Evolutionary conservation across 2,113 vertebrate genomes (phyloP).

Genomic region (Coptodon rendalli): DNA sequence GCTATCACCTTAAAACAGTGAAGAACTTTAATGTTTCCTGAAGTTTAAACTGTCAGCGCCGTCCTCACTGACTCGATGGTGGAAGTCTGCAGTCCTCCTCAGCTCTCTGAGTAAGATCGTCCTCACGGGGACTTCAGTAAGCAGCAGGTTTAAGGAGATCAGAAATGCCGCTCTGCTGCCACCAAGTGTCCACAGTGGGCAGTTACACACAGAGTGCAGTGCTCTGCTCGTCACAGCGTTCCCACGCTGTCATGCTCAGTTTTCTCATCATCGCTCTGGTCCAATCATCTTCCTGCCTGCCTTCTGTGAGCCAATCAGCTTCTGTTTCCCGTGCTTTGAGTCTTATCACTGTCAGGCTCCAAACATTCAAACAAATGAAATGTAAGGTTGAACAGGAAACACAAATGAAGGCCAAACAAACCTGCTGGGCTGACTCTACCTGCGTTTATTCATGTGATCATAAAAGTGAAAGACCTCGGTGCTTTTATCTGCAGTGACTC

Average conservation of each 20-base stretch:
- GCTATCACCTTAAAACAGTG: not conserved
- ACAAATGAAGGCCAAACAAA: not conserved
- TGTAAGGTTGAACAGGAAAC: not conserved
- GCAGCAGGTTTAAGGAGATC: not conserved
- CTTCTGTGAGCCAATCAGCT: not conserved
- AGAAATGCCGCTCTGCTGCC: not conserved
- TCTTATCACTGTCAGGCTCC: not conserved
- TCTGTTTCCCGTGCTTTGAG: not conserved
- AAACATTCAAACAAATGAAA: not conserved
- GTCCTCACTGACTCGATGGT: not conserved
- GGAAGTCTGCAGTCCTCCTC: rapidly evolving
- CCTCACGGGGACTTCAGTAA: not conserved
- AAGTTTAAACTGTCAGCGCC: rapidly evolving
- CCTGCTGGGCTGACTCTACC: not conserved
- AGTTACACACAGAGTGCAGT: not conserved
- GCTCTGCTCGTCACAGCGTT: not conserved
- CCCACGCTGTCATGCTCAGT: not conserved
- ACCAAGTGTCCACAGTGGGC: not conserved
- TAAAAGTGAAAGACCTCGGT: rapidly evolving
- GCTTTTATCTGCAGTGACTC: not conserved
- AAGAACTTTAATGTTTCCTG: not conserved
- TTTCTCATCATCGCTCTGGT: not conserved
- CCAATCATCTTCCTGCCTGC: not conserved
- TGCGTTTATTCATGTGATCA: not conserved
- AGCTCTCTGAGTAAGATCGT: not conserved